Evolutionary conservation across 2,797 vertebrate species (phyloP).

Genomic region (Schizopygopsis pylzovi): DNA sequence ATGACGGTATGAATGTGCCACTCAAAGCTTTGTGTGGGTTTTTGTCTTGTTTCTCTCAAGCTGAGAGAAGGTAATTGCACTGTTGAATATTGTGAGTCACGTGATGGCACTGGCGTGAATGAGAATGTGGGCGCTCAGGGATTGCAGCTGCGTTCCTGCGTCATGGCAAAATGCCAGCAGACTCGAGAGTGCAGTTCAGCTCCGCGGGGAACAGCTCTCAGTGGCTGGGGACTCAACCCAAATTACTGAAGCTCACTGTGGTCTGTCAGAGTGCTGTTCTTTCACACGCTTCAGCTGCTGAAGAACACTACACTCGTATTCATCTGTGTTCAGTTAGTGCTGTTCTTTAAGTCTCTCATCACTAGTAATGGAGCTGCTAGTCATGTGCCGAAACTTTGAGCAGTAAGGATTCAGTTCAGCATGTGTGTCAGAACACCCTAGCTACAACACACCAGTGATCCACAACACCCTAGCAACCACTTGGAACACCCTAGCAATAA

Average conservation of each 20-base stretch:
- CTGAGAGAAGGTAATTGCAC: conserved; percentile 51
- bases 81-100: conserved; percentile 55
- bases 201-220: conserved; percentile 45
- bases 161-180: conserved; percentile 73
- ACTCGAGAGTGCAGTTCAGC: conserved; percentile 66
- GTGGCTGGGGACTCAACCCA: conserved; percentile 31
- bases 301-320: neutral
- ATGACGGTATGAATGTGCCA: conserved; percentile 46
- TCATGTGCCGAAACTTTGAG: neutral
- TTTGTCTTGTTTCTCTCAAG: conserved; percentile 58
- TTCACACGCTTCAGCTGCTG: neutral
- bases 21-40: conserved; percentile 50
- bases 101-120: conserved; percentile 62
- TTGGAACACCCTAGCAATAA: neutral
- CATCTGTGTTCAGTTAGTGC: neutral
- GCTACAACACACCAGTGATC: neutral
- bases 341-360: neutral
- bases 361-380: neutral
- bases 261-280: neutral
- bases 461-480: too few species aligned
- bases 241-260: neutral
- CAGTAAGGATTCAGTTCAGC: neutral
- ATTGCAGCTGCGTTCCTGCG: conserved; percentile 73
- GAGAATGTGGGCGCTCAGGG: conserved; percentile 58
- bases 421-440: neutral